Conservation (phyloP, 2,113 vertebrate species). For the Tonatia bakeri region DNA sequence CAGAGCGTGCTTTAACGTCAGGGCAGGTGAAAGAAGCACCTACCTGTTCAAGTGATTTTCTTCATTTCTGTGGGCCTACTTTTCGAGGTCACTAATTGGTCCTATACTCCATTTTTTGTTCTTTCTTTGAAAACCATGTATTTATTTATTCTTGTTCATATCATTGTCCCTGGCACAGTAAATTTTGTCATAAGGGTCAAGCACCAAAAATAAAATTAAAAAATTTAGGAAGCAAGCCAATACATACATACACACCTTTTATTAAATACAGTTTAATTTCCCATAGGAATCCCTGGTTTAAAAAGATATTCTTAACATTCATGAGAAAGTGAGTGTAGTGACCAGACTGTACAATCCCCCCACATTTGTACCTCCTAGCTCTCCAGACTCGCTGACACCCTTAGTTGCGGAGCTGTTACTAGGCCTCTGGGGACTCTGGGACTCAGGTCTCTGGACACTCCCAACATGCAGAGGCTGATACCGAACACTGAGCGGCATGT, state of each 20-base stretch:
- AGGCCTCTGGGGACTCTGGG: not conserved
- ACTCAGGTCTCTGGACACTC: not conserved
- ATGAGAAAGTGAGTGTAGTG: not conserved
- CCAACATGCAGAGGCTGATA: not conserved
- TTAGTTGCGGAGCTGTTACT: too few relatives aligned
- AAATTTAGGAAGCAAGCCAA: not conserved
- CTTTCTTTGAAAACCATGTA: not conserved
- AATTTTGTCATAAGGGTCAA: not conserved
- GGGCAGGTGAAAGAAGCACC: not conserved
- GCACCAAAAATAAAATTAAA: not conserved
- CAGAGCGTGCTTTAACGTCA: constrained; percentile 28
- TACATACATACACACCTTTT: not conserved
- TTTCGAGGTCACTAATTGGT: not conserved
- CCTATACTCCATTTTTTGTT: not conserved
- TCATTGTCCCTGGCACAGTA: not conserved
- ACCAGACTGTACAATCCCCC: not conserved
- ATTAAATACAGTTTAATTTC: not conserved
- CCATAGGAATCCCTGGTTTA: not conserved
- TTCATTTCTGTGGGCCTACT: not conserved
- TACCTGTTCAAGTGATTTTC: constrained; percentile 36
- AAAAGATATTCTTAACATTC: not conserved
- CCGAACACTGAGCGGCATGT: fast-evolving
- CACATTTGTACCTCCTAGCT: too few relatives aligned
- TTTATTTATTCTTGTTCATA: not conserved
- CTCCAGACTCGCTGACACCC: not conserved